phyloP scores from a whole-genome alignment of 2,797 vertebrate genomes.

The Coccyzus lansbergi region DNA sequence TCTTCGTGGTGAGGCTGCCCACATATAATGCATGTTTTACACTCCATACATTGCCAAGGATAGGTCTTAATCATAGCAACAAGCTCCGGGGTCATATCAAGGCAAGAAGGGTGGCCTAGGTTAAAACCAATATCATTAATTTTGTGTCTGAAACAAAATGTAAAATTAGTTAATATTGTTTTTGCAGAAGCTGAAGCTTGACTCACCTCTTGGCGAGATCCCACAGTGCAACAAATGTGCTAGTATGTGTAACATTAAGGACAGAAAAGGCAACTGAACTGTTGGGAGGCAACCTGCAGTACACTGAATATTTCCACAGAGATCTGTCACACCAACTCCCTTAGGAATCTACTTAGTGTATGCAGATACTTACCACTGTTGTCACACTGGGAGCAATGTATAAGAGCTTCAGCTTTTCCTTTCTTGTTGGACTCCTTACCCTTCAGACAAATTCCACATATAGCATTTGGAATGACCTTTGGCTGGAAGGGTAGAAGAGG shows the following conservation, averaged over 20 bases:
- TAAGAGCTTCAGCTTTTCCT: constrained; percentile 94
- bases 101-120: constrained; percentile 95
- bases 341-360: constrained; percentile 36
- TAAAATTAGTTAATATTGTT: neutral
- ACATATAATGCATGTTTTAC: constrained; percentile 96
- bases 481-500: constrained; percentile 99
- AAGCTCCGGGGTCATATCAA: constrained; percentile 93
- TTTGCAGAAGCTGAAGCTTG: neutral
- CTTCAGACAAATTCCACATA: constrained; percentile 99
- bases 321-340: neutral
- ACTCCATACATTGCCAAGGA: constrained; percentile 99
- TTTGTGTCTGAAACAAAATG: constrained; percentile 32
- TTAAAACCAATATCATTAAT: constrained; percentile 75
- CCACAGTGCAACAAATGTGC: neutral
- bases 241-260: neutral
- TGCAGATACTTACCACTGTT: constrained; percentile 93
- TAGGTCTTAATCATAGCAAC: constrained; percentile 95
- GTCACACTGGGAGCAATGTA: constrained; percentile 99
- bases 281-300: neutral
- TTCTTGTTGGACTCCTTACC: constrained; percentile 99
- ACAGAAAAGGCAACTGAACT: neutral
- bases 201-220: neutral
- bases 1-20: constrained; percentile 98
- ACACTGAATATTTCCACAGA: neutral
- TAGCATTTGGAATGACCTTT: constrained; percentile 99